Evolutionary conservation across 1,140 invertebrate genomes (phyloP).

Genomic region (Cheumatopsyche charites): DNA sequence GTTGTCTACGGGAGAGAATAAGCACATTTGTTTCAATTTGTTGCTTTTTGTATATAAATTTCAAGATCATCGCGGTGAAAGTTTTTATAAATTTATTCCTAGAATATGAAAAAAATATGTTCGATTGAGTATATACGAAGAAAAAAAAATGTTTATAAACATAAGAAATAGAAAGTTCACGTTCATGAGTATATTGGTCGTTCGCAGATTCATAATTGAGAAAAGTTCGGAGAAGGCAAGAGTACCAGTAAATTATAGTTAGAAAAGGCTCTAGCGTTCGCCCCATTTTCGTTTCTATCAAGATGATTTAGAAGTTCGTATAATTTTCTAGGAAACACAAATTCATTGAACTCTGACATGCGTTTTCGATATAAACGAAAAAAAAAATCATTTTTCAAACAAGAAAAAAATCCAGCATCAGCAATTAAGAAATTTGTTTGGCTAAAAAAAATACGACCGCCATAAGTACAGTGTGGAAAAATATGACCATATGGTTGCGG

Average conservation of each 20-base stretch:
- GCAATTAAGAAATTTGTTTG: no score
- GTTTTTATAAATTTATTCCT: no score
- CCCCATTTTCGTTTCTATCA: not conserved
- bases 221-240: conserved; percentile 20
- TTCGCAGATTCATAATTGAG: conserved; percentile 30
- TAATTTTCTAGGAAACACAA: no score
- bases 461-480: no score
- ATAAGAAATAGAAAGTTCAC: not conserved
- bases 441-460: no score
- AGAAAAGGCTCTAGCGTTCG: not conserved
- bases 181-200: conserved; percentile 9
- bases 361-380: no score
- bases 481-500: not conserved
- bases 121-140: conserved; percentile 4
- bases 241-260: conserved; percentile 29
- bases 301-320: conserved; percentile 26
- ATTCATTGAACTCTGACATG: no score
- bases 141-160: not conserved
- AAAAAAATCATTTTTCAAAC: no score
- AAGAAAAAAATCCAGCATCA: no score
- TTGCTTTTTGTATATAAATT: not conserved
- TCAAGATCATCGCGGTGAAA: not conserved
- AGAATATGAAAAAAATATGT: no score
- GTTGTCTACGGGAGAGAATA: no score
- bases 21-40: no score